phyloP scores from a whole-genome alignment of 2,888 invertebrate genomes.

The Thereva unica region DNA sequence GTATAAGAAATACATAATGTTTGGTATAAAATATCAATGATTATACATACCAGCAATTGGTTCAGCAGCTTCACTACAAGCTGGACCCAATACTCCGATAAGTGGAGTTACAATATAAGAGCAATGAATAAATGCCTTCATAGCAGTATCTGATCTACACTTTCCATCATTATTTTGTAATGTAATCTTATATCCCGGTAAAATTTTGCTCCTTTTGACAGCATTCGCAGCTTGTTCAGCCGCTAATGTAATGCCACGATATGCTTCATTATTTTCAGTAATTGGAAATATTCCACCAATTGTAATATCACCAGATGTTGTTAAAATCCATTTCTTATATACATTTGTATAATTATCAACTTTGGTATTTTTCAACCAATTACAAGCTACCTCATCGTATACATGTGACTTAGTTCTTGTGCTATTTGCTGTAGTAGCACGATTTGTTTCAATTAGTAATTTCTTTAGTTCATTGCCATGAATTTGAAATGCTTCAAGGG shows the following conservation, averaged over 20 bases:
- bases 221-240: slow-evolving; percentile 67
- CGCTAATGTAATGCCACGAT: slow-evolving; percentile 61
- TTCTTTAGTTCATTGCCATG: slow-evolving; percentile 18
- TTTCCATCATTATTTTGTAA: slow-evolving; percentile 67
- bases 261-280: slow-evolving; percentile 62
- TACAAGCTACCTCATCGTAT: slow-evolving; percentile 62
- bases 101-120: slow-evolving; percentile 60
- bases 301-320: slow-evolving; percentile 47
- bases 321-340: slow-evolving; percentile 60
- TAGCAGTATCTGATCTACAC: slow-evolving; percentile 72
- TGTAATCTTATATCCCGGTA: slow-evolving; percentile 65
- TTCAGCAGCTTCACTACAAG: slow-evolving; percentile 80
- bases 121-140: slow-evolving; percentile 75
- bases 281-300: slow-evolving; percentile 64
- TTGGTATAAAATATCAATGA: not conserved
- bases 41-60: slow-evolving; percentile 66
- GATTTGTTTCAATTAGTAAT: slow-evolving; percentile 33
- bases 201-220: slow-evolving; percentile 65
- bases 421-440: not conserved
- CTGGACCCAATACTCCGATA: slow-evolving; percentile 76
- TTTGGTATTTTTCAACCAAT: slow-evolving; percentile 65
- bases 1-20: not conserved
- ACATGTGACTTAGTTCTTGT: slow-evolving; percentile 35
- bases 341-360: slow-evolving; percentile 43
- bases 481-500: slow-evolving; percentile 47